These are phyloP conservation scores for Tuta absoluta DNA, from an alignment of 2,888 invertebrate species.

Conservation along the genomic window DNA sequence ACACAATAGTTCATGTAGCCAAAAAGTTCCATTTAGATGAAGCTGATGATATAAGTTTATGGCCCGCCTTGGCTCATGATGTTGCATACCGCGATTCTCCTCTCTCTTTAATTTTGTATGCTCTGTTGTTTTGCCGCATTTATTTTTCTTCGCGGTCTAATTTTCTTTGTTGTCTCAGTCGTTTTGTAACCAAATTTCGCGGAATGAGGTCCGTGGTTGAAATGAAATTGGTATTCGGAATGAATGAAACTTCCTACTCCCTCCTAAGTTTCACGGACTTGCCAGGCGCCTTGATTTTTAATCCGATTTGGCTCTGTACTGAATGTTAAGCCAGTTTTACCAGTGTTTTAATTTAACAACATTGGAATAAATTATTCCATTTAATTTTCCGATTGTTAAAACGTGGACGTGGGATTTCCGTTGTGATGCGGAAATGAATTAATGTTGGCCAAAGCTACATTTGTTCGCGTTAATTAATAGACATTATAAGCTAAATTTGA, in stretches of 20 bases:
- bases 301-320: slow-evolving; percentile 50
- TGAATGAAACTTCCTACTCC: slow-evolving; percentile 59
- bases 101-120: slow-evolving; percentile 75
- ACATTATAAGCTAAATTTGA: slow-evolving; percentile 19
- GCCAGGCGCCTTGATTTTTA: slow-evolving; percentile 64
- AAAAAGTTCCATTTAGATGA: slow-evolving; percentile 1
- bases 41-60: slow-evolving; percentile 24
- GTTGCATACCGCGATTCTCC: slow-evolving; percentile 20
- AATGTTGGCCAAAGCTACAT: slow-evolving; percentile 18
- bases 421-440: slow-evolving; percentile 19
- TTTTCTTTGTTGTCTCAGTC: slow-evolving; percentile 78
- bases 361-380: slow-evolving; percentile 41
- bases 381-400: slow-evolving; percentile 20
- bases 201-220: slow-evolving; percentile 73
- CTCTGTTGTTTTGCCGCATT: slow-evolving; percentile 73
- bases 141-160: slow-evolving; percentile 79
- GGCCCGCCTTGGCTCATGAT: slow-evolving; percentile 28
- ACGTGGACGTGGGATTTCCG: slow-evolving; percentile 18
- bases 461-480: slow-evolving; percentile 18
- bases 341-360: slow-evolving; percentile 39
- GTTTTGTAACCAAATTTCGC: slow-evolving; percentile 78
- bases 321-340: slow-evolving; percentile 51
- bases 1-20: neutral
- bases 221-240: slow-evolving; percentile 77
- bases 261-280: slow-evolving; percentile 53